Conservation (phyloP, 2,797 vertebrate genomes). For the Melanotaenia nigrans region DNA sequence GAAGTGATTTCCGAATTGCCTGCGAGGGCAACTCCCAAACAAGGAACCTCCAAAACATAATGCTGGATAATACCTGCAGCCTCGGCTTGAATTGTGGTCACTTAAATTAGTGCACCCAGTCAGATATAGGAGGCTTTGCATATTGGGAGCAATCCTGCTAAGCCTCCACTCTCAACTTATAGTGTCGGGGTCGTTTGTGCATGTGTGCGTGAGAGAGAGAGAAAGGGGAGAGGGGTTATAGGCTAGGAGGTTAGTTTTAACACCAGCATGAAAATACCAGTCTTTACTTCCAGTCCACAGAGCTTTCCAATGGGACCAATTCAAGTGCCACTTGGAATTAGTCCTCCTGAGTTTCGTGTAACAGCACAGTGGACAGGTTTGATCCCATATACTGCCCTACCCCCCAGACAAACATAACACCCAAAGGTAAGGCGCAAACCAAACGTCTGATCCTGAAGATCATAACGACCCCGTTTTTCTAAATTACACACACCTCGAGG, state of each 20-base stretch:
- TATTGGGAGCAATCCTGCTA: constrained; percentile 68
- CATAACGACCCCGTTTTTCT: constrained; percentile 41
- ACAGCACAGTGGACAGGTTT: constrained; percentile 86
- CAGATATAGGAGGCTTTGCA: constrained; percentile 70
- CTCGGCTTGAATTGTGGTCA: constrained; percentile 66
- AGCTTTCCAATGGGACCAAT: constrained; percentile 88
- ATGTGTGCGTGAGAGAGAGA: constrained; percentile 4
- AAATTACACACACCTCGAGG: constrained; percentile 39
- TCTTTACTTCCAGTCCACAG: constrained; percentile 87
- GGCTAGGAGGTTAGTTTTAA: constrained; percentile 76
- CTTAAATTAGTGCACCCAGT: constrained; percentile 66
- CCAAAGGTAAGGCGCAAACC: constrained; percentile 26
- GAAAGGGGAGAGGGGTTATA: constrained; percentile 33
- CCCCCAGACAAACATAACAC: constrained; percentile 51
- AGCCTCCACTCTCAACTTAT: constrained; percentile 65
- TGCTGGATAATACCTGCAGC: constrained; percentile 71
- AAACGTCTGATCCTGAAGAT: constrained; percentile 54
- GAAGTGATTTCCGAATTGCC: constrained; percentile 80
- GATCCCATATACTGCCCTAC: constrained; percentile 77
- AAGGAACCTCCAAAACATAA: constrained; percentile 64
- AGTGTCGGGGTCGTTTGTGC: constrained; percentile 51
- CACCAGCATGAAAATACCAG: constrained; percentile 85
- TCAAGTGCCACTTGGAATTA: constrained; percentile 91
- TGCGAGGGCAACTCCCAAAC: constrained; percentile 70
- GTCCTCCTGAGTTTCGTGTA: constrained; percentile 83